These are phyloP conservation scores for Sebastolobus alascanus DNA, from an alignment of 2,797 vertebrate genomes.

Conservation along the genomic window DNA sequence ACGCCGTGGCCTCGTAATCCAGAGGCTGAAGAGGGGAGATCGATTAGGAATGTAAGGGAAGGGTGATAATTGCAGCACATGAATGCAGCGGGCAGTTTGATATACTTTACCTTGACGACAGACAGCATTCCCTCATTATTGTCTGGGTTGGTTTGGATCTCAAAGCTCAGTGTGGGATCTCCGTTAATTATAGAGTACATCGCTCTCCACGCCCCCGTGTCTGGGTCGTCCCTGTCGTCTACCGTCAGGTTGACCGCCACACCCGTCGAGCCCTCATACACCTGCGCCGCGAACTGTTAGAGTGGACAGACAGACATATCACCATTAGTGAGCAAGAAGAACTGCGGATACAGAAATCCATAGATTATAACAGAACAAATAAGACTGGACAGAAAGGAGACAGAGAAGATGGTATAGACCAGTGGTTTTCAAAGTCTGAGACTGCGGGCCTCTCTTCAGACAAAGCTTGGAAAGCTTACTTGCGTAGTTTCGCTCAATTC, in stretches of 20 bases:
- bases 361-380: background rate
- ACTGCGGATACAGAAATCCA: background rate
- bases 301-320: constrained; percentile 4
- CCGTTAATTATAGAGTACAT: constrained; percentile 95
- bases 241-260: constrained; percentile 96
- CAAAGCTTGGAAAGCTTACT: too few species aligned
- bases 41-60: background rate
- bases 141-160: constrained; percentile 95
- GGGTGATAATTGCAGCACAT: background rate
- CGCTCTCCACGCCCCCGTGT: constrained; percentile 93
- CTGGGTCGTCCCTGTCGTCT: constrained; percentile 93
- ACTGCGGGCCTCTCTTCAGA: too few species aligned
- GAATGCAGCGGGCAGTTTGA: background rate
- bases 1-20: constrained; percentile 91
- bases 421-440: too few species aligned
- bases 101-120: constrained; percentile 90
- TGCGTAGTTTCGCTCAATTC: too few species aligned
- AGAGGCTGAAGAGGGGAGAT: constrained; percentile 85
- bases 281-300: constrained; percentile 92
- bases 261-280: constrained; percentile 93
- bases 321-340: background rate
- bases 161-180: constrained; percentile 92
- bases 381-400: background rate
- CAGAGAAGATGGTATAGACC: background rate
- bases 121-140: constrained; percentile 98